phyloP scores from a whole-genome alignment of 2,797 vertebrate species.

The Cuculus canorus region DNA sequence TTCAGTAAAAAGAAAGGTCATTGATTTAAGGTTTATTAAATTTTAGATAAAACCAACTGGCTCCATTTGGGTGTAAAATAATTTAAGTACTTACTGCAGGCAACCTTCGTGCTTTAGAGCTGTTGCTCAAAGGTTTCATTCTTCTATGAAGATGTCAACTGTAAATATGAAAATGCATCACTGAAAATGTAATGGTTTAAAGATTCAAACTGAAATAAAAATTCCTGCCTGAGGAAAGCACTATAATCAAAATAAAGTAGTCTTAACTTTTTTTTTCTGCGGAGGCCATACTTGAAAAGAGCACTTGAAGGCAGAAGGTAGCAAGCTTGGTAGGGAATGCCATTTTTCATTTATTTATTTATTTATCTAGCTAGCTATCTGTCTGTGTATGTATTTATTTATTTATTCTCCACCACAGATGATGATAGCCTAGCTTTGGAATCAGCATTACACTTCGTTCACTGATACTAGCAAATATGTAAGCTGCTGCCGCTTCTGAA shows the following conservation, averaged over 20 bases:
- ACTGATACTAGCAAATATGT: background rate
- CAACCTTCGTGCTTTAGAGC: conserved; percentile 77
- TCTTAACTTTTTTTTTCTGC: conserved; percentile 38
- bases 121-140: conserved; percentile 75
- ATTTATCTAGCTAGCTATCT: too few species aligned
- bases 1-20: conserved; percentile 78
- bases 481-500: background rate
- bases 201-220: conserved; percentile 81
- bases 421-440: background rate
- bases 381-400: too few species aligned
- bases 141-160: conserved; percentile 81
- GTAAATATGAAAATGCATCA: conserved; percentile 84
- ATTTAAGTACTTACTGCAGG: conserved; percentile 78
- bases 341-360: background rate
- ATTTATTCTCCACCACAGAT: too few species aligned
- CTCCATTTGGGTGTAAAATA: conserved; percentile 80
- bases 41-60: conserved; percentile 80
- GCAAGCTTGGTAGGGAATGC: background rate
- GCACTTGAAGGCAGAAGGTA: conserved; percentile 38
- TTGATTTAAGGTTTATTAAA: conserved; percentile 80
- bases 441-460: background rate
- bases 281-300: conserved; percentile 32
- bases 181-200: conserved; percentile 78
- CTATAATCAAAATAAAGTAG: conserved; percentile 73
- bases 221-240: conserved; percentile 77